Percentiles rank a stretch among this genome's conserved stretches.
Evolutionary conservation across 53 echinoderm and acorn worm species (phyloP).

Genomic region (Luidia sarsii): DNA sequence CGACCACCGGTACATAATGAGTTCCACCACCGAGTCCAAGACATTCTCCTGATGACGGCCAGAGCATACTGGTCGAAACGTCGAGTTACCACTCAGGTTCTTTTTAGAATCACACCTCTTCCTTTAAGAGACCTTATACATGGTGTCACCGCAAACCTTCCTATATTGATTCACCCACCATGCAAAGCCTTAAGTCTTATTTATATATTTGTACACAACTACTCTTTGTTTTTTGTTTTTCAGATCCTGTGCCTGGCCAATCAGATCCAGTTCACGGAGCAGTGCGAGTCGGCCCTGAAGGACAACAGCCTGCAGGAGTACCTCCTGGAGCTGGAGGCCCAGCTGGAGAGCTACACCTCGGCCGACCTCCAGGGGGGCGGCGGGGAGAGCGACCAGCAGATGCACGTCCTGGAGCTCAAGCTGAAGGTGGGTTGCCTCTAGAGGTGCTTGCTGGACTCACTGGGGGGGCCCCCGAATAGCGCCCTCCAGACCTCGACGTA

Average conservation of each 20-base stretch:
- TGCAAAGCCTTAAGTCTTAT: too few species aligned
- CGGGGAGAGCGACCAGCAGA: conserved; percentile 65
- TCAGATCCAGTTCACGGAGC: conserved; percentile 97
- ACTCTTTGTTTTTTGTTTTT: neutral
- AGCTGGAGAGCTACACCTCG: conserved; percentile 90
- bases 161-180: too few species aligned
- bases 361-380: conserved; percentile 80
- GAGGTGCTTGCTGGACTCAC: neutral
- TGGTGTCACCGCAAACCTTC: too few species aligned
- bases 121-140: too few species aligned
- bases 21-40: too few species aligned
- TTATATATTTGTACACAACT: too few species aligned
- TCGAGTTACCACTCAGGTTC: too few species aligned
- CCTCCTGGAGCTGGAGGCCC: conserved; percentile 78
- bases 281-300: conserved; percentile 88
- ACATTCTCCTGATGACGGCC: too few species aligned
- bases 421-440: conserved; percentile 92
- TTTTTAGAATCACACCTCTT: too few species aligned
- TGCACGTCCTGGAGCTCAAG: conserved; percentile 93
- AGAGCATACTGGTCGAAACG: too few species aligned
- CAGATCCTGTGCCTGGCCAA: conserved; percentile 93
- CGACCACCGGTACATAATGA: too few species aligned
- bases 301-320: conserved; percentile 83
- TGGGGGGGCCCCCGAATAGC: neutral
- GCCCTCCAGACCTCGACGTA: neutral